Percentiles rank a stretch among this genome's conserved stretches.
Conservation (phyloP, 2,113 vertebrate genomes). For the Ivindomyrus marchei region DNA sequence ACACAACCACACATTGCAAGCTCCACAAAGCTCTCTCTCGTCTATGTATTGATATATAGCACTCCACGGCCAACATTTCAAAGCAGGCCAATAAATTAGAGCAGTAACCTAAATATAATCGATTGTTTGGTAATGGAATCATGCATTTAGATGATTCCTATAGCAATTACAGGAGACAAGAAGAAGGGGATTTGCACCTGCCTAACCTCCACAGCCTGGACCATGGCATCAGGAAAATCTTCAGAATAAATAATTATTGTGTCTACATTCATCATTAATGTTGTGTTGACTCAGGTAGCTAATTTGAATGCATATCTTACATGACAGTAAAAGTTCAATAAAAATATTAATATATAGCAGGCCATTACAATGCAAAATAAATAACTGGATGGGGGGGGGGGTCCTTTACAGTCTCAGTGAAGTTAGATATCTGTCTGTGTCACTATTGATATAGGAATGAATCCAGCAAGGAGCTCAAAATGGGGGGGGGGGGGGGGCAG, state of each 20-base stretch:
- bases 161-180: background rate
- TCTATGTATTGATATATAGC: conserved; percentile 5
- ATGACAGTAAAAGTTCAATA: background rate
- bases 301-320: background rate
- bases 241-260: background rate
- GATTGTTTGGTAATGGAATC: conserved; percentile 6
- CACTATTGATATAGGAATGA: background rate
- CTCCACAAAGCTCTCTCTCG: background rate
- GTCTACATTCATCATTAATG: background rate
- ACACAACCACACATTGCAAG: background rate
- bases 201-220: background rate
- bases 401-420: background rate
- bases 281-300: background rate
- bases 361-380: background rate
- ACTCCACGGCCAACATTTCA: background rate
- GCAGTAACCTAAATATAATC: background rate
- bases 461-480: background rate
- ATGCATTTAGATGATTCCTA: background rate
- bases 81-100: background rate
- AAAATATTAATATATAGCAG: background rate
- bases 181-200: background rate
- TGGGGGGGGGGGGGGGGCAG: background rate
- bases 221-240: background rate
- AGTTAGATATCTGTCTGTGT: background rate
- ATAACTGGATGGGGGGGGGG: background rate